Conservation (phyloP, 2,888 invertebrate species). For the Xanthia icteritia region DNA sequence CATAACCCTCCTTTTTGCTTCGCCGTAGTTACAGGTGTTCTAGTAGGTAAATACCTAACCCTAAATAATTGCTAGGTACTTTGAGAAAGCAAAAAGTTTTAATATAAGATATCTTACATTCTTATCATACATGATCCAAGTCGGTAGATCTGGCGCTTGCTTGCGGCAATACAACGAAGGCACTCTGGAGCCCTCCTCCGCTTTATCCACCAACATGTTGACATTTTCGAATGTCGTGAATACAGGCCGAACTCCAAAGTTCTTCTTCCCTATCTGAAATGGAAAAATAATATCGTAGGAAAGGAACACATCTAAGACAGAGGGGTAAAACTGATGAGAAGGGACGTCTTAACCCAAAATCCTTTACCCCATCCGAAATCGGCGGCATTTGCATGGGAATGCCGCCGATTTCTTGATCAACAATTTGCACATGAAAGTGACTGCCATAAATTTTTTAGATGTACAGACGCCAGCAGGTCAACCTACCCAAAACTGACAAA, state of each 20-base stretch:
- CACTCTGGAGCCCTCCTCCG: constrained; percentile 78
- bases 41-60: no score
- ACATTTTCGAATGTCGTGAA: constrained; percentile 83
- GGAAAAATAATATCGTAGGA: not conserved
- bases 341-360: not conserved
- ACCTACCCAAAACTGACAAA: no score
- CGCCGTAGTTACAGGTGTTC: not conserved
- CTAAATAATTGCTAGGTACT: not conserved
- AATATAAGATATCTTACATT: constrained; percentile 89
- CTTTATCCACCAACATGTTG: constrained; percentile 87
- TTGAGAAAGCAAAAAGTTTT: not conserved
- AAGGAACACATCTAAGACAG: not conserved
- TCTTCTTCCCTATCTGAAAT: constrained; percentile 83
- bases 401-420: not conserved
- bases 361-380: not conserved
- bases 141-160: constrained; percentile 93
- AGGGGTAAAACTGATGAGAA: not conserved
- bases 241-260: constrained; percentile 84
- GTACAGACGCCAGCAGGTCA: no score
- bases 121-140: constrained; percentile 97
- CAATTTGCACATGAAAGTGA: not conserved
- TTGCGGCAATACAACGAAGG: constrained; percentile 94
- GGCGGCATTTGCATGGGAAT: no score
- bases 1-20: no score
- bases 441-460: not conserved